Evolutionary conservation across 2,113 vertebrate species (phyloP), one percentile per base, ranked within the genome.

Genomic region (Platycercus adscitus): DNA sequence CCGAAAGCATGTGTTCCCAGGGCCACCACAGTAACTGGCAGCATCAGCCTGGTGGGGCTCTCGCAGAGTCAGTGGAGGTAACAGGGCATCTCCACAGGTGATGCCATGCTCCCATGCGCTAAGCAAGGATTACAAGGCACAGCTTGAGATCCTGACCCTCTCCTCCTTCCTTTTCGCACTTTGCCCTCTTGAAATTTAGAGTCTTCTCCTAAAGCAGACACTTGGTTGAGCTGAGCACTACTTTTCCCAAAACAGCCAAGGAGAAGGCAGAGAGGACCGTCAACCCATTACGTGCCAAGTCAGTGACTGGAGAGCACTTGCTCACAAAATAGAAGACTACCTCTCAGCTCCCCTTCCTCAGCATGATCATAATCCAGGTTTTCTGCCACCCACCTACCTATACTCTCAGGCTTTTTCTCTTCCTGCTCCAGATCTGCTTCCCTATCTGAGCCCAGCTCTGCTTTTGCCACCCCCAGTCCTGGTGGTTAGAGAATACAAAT

Each of bases 211-310:
- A 31, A 50, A 60, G 56, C 29, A 93, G 20, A 60, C 1, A 10
- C 16, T 35, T 60, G 35, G 35, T 78, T 69, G 23, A 79, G 39
- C n/a, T 29, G 47, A 50, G 65, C 46, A 35, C 33, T 77, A 8
- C 47, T 58, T 77, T 73, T 66, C 39, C 53, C 41, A 31, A n/a
- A 85, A 50, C 4, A 86, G 47, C 28, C 50, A 86, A 68, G 35
- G 25, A 84, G 31, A 77, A 63, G 49, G 31, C 53, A 86, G 68
- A 77, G 41, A 56, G 31, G 64, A 88, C 25, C 37, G 17, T 17
- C n/a, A 61, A 33, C 4, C 25, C 0, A 0, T 39, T 63, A 56
- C 0, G 6, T 0, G 1, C 23, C 20, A 33, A 52, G 65, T 86
- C 17, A 61, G 11, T 46, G 37, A 86, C 37, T 53, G 46, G 19